Base-by-base conservation (phyloP, 2,113 vertebrate genomes). In the Ginglymostoma cirratum region DNA sequence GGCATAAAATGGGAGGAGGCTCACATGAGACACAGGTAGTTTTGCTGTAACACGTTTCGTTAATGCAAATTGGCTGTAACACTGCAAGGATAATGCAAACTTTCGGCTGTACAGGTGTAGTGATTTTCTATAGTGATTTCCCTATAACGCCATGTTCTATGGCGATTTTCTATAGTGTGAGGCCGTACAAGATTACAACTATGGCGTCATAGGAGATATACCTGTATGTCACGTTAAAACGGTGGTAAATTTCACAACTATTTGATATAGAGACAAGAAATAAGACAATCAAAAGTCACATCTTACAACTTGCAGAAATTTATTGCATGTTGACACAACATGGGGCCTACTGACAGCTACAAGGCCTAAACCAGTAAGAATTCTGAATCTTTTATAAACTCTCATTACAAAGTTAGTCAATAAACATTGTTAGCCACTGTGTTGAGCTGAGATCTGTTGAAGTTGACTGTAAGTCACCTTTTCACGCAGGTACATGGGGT, bases 251-350 rank as follows among this genome's bases (percentile, higher is more conserved):
- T 61, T 52, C 5, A 42, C 14, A 6, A 83, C 8, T 45, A 42
- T 23, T 42, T 83, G 80, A 83, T 65, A 66, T 66, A 61, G 66
- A 38, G 61, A 66, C 55, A 93, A 93, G 89, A 66, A 93, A 93
- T 93, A 7, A 66, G 61, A 66, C 61, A 3, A 38, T 2, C 61
- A 38, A 93, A 66, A 93, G n/a, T 66, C 61, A 92, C 52, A n/a
- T 8, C 66, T 93, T 34, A 30, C 76, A 48, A 95, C 38, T 72
- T 95, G 70, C 67, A 95, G 94, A 95, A 72, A 52, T 95, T 70
- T 95, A 95, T 95, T 95, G 69, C 67, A 72, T 95, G 67, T 95
- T 72, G 94, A 95, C 66, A 72, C 45, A 95, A 95, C 67, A 72
- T 42, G 10, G 66, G 94, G 94, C 94, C 67, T 72, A 95, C 55